Percentiles rank a stretch among this genome's conserved stretches.
These are phyloP conservation scores for Mycalesis mineus DNA, from an alignment of 2,888 invertebrate genomes.

Conservation along the genomic window DNA sequence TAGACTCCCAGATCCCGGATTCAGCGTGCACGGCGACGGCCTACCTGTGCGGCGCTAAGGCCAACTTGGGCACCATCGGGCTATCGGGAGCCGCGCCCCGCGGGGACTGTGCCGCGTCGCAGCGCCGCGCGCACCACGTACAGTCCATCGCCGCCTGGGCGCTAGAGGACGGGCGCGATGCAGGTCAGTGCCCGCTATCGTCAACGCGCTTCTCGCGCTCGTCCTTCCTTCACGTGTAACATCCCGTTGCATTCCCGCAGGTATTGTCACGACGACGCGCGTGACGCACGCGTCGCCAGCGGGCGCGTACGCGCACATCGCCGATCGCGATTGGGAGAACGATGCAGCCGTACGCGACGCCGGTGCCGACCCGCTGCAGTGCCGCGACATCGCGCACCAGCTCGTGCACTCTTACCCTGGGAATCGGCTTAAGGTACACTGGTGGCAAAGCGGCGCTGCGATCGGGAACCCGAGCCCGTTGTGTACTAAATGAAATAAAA, in stretches of 20 bases:
- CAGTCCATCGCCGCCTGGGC: slow-evolving; percentile 83
- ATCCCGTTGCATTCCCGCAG: no score
- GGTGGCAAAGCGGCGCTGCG: not conserved
- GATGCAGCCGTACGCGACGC: slow-evolving; percentile 73
- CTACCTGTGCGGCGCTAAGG: slow-evolving; percentile 82
- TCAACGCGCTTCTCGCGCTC: not conserved
- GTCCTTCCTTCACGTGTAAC: not conserved
- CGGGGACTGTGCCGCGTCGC: slow-evolving; percentile 76
- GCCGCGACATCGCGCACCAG: slow-evolving; percentile 52
- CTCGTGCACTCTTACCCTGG: slow-evolving; percentile 29
- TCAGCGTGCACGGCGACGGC: slow-evolving; percentile 85
- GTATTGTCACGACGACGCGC: slow-evolving; percentile 85
- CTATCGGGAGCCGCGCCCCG: slow-evolving; percentile 79
- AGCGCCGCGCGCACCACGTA: slow-evolving; percentile 71
- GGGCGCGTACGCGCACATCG: slow-evolving; percentile 78
- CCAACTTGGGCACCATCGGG: slow-evolving; percentile 80
- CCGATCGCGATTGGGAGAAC: slow-evolving; percentile 85
- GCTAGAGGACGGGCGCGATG: slow-evolving; percentile 62
- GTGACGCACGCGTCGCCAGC: slow-evolving; percentile 89
- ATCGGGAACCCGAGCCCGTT: no score
- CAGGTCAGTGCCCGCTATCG: slow-evolving; percentile 33
- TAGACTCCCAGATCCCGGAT: slow-evolving; percentile 81
- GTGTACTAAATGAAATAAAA: not conserved
- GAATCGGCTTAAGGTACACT: slow-evolving; percentile 26
- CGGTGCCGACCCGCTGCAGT: slow-evolving; percentile 45